phyloP scores from a whole-genome alignment of 2,888 invertebrate species.

The Cosmorhoe ocellata region DNA sequence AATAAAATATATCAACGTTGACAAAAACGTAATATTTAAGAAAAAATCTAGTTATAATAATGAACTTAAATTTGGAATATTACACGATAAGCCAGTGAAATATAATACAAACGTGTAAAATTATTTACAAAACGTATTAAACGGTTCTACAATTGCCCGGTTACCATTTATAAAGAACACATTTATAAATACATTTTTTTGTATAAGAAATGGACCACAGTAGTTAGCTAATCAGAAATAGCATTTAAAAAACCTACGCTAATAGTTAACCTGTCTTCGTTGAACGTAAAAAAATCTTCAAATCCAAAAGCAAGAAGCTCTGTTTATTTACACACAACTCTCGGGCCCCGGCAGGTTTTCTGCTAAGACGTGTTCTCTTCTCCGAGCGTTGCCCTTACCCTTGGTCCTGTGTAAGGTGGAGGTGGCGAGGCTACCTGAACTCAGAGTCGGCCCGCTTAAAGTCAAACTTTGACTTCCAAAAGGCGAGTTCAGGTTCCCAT shows the following conservation, averaged over 20 bases:
- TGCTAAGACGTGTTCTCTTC: slow-evolving; percentile 90
- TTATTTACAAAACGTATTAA: no score
- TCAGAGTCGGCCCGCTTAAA: slow-evolving; percentile 71
- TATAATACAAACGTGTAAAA: no score
- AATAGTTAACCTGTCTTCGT: slow-evolving; percentile 41
- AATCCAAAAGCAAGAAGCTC: slow-evolving; percentile 34
- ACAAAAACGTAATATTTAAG: no score
- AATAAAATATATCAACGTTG: no score
- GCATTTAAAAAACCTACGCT: slow-evolving; percentile 38
- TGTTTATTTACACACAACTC: slow-evolving; percentile 87
- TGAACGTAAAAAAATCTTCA: slow-evolving; percentile 37
- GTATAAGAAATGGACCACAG: slow-evolving; percentile 33
- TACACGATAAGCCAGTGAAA: no score
- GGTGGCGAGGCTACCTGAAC: slow-evolving; percentile 71
- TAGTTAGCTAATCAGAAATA: slow-evolving; percentile 33
- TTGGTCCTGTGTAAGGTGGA: slow-evolving; percentile 77
- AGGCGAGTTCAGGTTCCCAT: slow-evolving; percentile 68
- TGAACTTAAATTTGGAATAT: no score
- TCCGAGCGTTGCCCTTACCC: slow-evolving; percentile 76
- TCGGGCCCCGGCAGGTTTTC: slow-evolving; percentile 94
- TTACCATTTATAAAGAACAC: slow-evolving; percentile 27
- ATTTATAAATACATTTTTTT: slow-evolving; percentile 20
- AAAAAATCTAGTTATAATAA: no score
- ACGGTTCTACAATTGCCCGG: no score
- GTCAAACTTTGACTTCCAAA: slow-evolving; percentile 69